Evolutionary conservation across 92 coral and sea anemone genomes (phyloP).

Genomic region (Scolanthus callimorphus): DNA sequence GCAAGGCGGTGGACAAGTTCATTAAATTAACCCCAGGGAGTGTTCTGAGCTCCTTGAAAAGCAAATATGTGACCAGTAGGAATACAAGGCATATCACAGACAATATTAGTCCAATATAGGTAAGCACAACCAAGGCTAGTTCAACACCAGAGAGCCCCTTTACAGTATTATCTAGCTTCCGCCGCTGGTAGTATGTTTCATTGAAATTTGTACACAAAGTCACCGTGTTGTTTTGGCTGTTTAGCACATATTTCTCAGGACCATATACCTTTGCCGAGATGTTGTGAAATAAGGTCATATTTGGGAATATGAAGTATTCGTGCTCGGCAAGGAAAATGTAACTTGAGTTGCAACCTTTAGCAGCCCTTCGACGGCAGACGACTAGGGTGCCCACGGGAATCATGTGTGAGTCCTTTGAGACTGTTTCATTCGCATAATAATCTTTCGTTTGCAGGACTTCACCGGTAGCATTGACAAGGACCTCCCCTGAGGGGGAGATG

Average conservation of each 20-base stretch:
- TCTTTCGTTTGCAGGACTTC: constrained; percentile 9
- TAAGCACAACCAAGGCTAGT: constrained; percentile 11
- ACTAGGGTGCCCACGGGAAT: constrained; percentile 31
- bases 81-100: constrained; percentile 23
- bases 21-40: constrained; percentile 46
- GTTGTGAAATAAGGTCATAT: constrained; percentile 37
- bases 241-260: constrained; percentile 6
- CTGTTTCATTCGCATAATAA: constrained; percentile 11
- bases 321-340: constrained; percentile 10
- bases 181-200: background rate
- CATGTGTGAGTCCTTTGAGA: background rate
- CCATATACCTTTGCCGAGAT: constrained; percentile 19
- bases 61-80: constrained; percentile 27
- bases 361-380: constrained; percentile 33
- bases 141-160: background rate
- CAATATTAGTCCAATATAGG: constrained; percentile 33
- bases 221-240: constrained; percentile 23
- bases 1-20: constrained; percentile 31
- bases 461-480: constrained; percentile 16
- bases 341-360: constrained; percentile 16
- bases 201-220: constrained; percentile 21
- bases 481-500: background rate
- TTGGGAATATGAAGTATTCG: constrained; percentile 36
- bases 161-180: background rate
- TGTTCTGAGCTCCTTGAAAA: constrained; percentile 41